Evolutionary conservation across 2,888 invertebrate species (phyloP).

Genomic region (Rutpela maculata): DNA sequence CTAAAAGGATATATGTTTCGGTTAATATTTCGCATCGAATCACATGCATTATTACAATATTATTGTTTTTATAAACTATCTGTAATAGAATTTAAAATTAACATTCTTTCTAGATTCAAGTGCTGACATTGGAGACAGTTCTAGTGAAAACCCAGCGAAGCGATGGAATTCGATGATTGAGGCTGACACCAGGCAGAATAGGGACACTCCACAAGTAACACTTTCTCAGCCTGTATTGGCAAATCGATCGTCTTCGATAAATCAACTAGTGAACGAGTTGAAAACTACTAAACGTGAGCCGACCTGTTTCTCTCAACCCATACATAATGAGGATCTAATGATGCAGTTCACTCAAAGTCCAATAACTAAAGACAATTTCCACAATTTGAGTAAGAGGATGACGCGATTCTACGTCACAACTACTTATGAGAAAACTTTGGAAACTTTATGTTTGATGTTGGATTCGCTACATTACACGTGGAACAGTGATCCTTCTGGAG

Average conservation of each 20-base stretch:
- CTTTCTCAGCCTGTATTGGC: conserved; percentile 66
- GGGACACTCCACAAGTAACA: conserved; percentile 64
- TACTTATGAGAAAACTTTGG: conserved; percentile 80
- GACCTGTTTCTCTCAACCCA: conserved; percentile 91
- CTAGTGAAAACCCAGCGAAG: conserved; percentile 52
- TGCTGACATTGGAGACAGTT: conserved; percentile 44
- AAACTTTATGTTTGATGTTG: conserved; percentile 79
- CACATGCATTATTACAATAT: too few species aligned
- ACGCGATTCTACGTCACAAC: conserved; percentile 92
- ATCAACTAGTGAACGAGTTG: conserved; percentile 60
- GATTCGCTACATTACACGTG: conserved; percentile 81
- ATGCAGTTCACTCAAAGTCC: conserved; percentile 77
- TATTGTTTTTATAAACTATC: not conserved
- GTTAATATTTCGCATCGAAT: too few species aligned
- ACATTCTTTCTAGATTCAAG: conserved; percentile 32
- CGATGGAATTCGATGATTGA: conserved; percentile 67
- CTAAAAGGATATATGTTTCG: too few species aligned
- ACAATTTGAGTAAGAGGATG: conserved; percentile 91
- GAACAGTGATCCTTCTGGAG: conserved; percentile 78
- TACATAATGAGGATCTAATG: conserved; percentile 87
- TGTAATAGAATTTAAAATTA: not conserved
- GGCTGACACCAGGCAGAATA: conserved; percentile 73
- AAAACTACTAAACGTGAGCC: conserved; percentile 64
- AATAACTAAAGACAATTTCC: conserved; percentile 78
- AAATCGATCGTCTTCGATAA: conserved; percentile 53